Percentiles rank a stretch among this genome's conserved stretches.
Evolutionary conservation across 2,888 invertebrate species (phyloP).

Genomic region (Diplazon laetatorius): DNA sequence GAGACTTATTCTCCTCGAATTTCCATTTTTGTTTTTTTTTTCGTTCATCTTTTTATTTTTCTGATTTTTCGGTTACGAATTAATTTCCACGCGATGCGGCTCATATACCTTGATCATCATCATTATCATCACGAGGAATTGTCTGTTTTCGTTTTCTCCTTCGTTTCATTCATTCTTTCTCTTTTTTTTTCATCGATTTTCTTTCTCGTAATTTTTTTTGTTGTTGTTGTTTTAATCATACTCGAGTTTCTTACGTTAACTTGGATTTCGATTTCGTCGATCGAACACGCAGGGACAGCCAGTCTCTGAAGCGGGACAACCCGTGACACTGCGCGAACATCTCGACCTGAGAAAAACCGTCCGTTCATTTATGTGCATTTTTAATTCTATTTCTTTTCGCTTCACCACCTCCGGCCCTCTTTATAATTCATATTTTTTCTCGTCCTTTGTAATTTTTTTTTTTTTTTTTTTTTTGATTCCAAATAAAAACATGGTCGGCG

Average conservation of each 20-base stretch:
- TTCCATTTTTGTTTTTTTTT: conserved; percentile 15
- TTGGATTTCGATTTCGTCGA: conserved; percentile 31
- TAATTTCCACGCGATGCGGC: conserved; percentile 48
- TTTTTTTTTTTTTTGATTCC: conserved; percentile 30
- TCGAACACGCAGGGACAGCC: conserved; percentile 34
- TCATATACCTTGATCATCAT: neutral
- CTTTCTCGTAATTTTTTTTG: too few species aligned
- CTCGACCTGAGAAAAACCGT: conserved; percentile 53
- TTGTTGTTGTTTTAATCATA: too few species aligned
- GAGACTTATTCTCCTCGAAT: conserved; percentile 20
- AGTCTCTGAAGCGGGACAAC: conserved; percentile 42
- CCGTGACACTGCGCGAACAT: conserved; percentile 52
- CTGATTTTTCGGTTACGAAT: conserved; percentile 61
- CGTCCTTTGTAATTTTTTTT: neutral
- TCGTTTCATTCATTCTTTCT: neutral
- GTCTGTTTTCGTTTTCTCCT: neutral
- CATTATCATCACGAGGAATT: conserved; percentile 38
- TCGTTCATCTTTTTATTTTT: conserved; percentile 31
- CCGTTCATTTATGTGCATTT: conserved; percentile 25
- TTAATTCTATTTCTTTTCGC: neutral
- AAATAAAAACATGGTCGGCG: conserved; percentile 33
- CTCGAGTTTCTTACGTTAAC: conserved; percentile 13
- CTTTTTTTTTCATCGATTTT: conserved; percentile 20
- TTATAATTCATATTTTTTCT: conserved; percentile 4
- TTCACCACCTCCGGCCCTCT: too few species aligned